Evolutionary conservation across 2,888 invertebrate genomes (phyloP).

Genomic region (Andrena fulva): DNA sequence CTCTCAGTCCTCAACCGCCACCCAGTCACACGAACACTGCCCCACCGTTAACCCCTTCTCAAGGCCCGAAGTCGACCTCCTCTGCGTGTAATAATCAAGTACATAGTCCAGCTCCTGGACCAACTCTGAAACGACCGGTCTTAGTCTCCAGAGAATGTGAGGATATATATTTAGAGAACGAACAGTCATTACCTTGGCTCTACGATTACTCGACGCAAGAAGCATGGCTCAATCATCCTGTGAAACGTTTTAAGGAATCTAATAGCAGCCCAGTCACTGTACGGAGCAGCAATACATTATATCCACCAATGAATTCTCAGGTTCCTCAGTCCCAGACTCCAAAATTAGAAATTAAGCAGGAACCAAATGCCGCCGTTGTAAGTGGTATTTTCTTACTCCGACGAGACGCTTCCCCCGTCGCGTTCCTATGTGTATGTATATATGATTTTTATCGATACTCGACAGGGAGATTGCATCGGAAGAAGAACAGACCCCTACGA

Average conservation of each 20-base stretch:
- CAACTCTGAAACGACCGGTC: constrained; percentile 89
- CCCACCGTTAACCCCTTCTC: constrained; percentile 82
- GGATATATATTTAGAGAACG: constrained; percentile 92
- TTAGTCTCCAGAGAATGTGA: constrained; percentile 92
- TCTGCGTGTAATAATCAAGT: constrained; percentile 80
- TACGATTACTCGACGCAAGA: constrained; percentile 88
- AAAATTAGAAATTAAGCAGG: constrained; percentile 88
- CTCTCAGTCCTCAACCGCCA: constrained; percentile 89
- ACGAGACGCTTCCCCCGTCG: too few species aligned
- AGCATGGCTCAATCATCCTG: constrained; percentile 93
- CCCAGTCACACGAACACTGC: constrained; percentile 84
- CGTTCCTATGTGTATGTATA: not conserved
- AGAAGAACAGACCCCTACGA: constrained; percentile 88
- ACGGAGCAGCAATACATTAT: constrained; percentile 85
- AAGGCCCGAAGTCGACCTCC: constrained; percentile 84
- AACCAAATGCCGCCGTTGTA: constrained; percentile 85
- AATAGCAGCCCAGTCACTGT: constrained; percentile 81
- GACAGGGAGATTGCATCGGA: constrained; percentile 80
- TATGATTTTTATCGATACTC: constrained; percentile 25
- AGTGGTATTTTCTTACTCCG: constrained; percentile 62
- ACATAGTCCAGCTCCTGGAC: constrained; percentile 70
- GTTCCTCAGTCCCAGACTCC: constrained; percentile 84
- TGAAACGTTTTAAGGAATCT: constrained; percentile 91
- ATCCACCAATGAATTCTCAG: constrained; percentile 87
- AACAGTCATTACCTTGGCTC: constrained; percentile 91